Evolutionary conservation across 2,888 invertebrate species (phyloP), one percentile per base, ranked within the genome.

Genomic region (Macaria notata): DNA sequence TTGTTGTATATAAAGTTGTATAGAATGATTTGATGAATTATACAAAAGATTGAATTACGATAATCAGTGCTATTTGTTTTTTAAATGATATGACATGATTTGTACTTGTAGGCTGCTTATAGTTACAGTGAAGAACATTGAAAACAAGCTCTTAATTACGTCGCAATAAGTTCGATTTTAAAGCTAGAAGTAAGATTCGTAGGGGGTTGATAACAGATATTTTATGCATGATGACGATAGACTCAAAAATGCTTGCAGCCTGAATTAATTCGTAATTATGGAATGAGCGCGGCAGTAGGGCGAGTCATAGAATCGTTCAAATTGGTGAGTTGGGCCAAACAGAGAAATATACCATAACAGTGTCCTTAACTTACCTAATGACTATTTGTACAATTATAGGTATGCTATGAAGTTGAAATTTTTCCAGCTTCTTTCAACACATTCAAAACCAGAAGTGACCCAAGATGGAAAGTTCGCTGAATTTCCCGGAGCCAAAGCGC

Each of bases 401-500:
- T n/a, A n/a, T n/a, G n/a, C n/a, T n/a, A n/a, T n/a, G n/a, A n/a
- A n/a, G n/a, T n/a, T n/a, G n/a, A n/a, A n/a, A n/a, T n/a, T n/a
- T n/a, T n/a, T 82, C 30, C 71, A 92, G 92, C 63, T 83, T 42
- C 63, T 91, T 38, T 83, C 86, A 7, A 86, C 89, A 1, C 79
- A 83, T 61, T 78, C 78, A 6, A 74, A 73, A 46, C 84, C 89
- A 7, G 85, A 89, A 63, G 62, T 76, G 2, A 46, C 61, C 6
- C 79, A 79, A 61, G 84, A 84, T 79, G 84, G 68, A 5, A 86
- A 82, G 70, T 30, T 64, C 6, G 86, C 86, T 0, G 82, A 85
- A 0, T 92, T 92, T 53, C 92, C 92, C 1, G 92, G 92, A 1
- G 90, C 83, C 0, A 86, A 76, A 57, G 93, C 93, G 3, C 88